Evolutionary conservation across 1,140 invertebrate genomes (phyloP).

Genomic region (Bombus polaris): DNA sequence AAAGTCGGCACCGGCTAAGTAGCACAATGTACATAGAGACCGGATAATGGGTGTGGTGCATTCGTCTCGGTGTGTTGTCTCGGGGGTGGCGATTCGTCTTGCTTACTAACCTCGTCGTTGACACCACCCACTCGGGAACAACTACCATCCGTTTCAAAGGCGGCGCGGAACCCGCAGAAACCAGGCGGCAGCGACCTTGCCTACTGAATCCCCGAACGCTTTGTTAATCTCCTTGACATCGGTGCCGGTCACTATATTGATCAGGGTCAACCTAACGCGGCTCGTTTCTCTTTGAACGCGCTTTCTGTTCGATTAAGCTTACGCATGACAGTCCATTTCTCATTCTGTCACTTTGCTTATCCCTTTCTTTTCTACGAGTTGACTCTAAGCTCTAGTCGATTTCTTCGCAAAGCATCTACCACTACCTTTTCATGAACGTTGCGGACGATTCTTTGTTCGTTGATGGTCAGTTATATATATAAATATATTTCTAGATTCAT

Average conservation of each 20-base stretch:
- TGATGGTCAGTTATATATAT: too few species aligned
- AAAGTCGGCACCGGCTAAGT: constrained; percentile 1
- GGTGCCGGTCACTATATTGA: constrained; percentile 52
- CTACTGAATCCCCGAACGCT: constrained; percentile 24
- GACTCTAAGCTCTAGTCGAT: not conserved
- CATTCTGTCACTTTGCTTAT: constrained; percentile 42
- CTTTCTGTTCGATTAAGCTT: constrained; percentile 43
- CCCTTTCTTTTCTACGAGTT: not conserved
- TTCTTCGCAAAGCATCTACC: not conserved
- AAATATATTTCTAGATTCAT: too few species aligned
- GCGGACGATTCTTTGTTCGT: not conserved
- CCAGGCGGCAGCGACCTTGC: constrained; percentile 47
- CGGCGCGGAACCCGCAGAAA: constrained; percentile 45
- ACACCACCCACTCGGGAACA: constrained; percentile 73
- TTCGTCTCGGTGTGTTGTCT: constrained; percentile 70
- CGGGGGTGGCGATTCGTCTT: constrained; percentile 75
- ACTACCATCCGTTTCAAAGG: constrained; percentile 59
- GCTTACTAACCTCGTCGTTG: constrained; percentile 71
- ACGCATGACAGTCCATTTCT: constrained; percentile 52
- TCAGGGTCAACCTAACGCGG: constrained; percentile 48
- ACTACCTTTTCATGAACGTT: not conserved
- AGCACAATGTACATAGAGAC: constrained; percentile 35
- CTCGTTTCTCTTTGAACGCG: constrained; percentile 40
- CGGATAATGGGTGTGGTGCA: constrained; percentile 65
- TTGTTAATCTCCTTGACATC: constrained; percentile 62